A percentile compares a stretch with the other conserved stretches of the same genome.
phyloP scores from a whole-genome alignment of 2,113 vertebrate species.

The Sturnus vulgaris region DNA sequence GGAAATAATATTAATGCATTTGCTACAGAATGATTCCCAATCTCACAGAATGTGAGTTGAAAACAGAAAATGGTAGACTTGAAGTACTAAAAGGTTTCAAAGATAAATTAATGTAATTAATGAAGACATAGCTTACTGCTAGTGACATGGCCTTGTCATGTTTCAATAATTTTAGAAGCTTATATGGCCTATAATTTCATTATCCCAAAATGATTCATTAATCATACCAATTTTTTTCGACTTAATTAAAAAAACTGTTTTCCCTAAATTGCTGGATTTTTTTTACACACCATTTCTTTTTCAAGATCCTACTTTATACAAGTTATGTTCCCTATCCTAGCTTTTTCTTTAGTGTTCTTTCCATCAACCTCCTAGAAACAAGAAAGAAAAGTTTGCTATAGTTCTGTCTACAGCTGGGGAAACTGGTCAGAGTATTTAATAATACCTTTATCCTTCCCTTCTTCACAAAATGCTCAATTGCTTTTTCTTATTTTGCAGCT shows the following conservation, averaged over 20 bases:
- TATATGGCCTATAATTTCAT: background rate
- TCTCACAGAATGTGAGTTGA: background rate
- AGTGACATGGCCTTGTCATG: background rate
- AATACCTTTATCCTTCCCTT: background rate
- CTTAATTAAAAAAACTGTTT: background rate
- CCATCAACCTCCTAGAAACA: background rate
- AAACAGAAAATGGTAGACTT: background rate
- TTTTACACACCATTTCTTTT: background rate
- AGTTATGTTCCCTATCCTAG: background rate
- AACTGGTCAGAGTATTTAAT: background rate
- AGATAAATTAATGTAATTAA: background rate
- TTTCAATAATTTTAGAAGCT: background rate
- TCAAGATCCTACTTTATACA: background rate
- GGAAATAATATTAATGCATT: background rate
- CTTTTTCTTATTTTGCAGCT: background rate
- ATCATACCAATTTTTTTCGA: background rate
- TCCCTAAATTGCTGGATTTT: background rate
- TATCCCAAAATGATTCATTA: background rate
- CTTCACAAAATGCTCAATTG: background rate
- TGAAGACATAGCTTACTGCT: background rate
- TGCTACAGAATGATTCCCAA: background rate
- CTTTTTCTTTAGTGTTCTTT: background rate
- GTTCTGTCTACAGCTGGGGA: rapidly evolving
- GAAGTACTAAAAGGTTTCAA: background rate
- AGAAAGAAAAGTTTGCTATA: background rate